These are phyloP conservation scores for Anolis apletophallus DNA, from an alignment of 2,797 vertebrate genomes.

Conservation along the genomic window DNA sequence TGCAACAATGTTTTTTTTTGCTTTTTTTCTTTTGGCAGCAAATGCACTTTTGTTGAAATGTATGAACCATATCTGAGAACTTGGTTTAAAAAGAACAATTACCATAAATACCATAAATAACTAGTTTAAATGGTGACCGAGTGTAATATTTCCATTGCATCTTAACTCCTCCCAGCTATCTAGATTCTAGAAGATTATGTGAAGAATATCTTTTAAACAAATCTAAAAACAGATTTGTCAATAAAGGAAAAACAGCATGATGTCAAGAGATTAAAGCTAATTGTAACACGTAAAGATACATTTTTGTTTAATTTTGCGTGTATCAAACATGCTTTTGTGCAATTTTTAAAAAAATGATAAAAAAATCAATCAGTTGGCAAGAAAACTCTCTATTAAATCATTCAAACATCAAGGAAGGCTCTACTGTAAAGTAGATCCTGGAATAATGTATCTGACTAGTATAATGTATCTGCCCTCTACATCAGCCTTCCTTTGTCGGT, in stretches of 20 bases:
- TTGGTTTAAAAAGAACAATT: background rate
- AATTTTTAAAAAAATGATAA: background rate
- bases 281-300: background rate
- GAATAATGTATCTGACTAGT: background rate
- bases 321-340: background rate
- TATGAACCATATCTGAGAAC: background rate
- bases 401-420: background rate
- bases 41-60: background rate
- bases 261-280: background rate
- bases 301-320: background rate
- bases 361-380: background rate
- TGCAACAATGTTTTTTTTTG: background rate
- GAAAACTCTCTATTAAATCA: background rate
- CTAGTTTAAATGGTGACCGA: background rate
- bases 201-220: background rate
- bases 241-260: too few species aligned
- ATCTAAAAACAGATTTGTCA: background rate
- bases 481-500: too few species aligned
- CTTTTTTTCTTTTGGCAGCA: background rate
- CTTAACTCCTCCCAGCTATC: background rate
- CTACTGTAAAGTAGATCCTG: background rate
- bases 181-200: background rate
- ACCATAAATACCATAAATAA: slow-evolving; percentile 22
- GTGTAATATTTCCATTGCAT: background rate
- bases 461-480: too few species aligned